Evolutionary conservation across 53 echinoderm and acorn worm genomes (phyloP), one percentile per base, ranked within the genome.

Genomic region (Paelopatides confundens): DNA sequence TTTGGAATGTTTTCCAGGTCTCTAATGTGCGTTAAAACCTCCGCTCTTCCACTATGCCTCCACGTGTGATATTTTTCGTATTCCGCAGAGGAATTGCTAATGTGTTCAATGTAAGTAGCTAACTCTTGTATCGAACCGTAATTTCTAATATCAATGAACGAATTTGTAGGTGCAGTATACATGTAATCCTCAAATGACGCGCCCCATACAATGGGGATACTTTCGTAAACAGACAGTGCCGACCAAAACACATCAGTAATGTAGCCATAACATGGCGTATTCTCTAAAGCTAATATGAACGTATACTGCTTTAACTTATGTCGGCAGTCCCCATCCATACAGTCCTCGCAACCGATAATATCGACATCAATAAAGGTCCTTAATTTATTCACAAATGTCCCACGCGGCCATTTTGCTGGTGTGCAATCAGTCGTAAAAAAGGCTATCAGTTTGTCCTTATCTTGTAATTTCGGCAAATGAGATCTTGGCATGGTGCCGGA

Each of bases 241-340:
- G 79, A 79, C 79, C 79, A 79, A 53, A 79, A 79, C 21, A 79
- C 53, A 30, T 79, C 79, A 28, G 52, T 79, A 1, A 79, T 79
- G 79, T 79, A 79, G 3, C 79, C 79, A 50, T 53, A 23, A 53
- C 79, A 79, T 21, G 79, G 79, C 26, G 79, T 31, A 48, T 33
- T 49, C 35, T 79, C 79, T 31, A 79, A 33, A 31, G 79, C 79
- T 31, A 79, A 53, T 29, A 79, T 79, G 21, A 79, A 79, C 33
- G 51, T 50, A 32, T 50, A 79, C 31, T 24, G 3, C 51, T 48
- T 79, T 26, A 79, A 79, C 6, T 79, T 28, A 3, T 14, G 27
- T 8, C 31, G 26, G 35, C 79, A 79, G 0, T 47, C 76, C 9
- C 1, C 7, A 15, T 79, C 79, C 29, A 29, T 53, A 74, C 74